Percentiles rank a stretch among this genome's conserved stretches.
Conservation (phyloP, 1,140 invertebrate species). For the Dendroctonus ponderosae region DNA sequence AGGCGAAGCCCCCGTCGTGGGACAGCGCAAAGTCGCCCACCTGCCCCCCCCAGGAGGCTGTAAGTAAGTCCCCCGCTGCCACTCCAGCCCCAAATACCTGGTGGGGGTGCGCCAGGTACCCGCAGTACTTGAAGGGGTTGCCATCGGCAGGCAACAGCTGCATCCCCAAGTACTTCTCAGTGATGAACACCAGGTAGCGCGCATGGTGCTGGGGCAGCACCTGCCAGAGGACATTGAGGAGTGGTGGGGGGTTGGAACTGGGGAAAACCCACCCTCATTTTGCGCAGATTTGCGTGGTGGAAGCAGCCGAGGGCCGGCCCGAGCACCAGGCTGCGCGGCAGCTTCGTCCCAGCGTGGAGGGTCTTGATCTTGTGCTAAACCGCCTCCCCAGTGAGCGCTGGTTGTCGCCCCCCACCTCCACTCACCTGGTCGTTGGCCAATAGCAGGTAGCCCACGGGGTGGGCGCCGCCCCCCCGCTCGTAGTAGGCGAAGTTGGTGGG, state of each 20-base stretch:
- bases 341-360: conserved; percentile 61
- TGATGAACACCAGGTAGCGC: conserved; percentile 63
- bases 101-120: conserved; percentile 63
- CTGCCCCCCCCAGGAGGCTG: too few relatives aligned
- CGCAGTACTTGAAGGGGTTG: conserved; percentile 69
- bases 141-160: conserved; percentile 68
- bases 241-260: background rate
- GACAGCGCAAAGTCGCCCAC: conserved; percentile 49
- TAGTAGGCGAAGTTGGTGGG: conserved; percentile 57
- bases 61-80: background rate
- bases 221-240: conserved; percentile 36
- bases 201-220: conserved; percentile 43
- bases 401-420: background rate
- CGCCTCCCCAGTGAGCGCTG: background rate
- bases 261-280: conserved; percentile 53
- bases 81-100: conserved; percentile 47
- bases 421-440: conserved; percentile 42
- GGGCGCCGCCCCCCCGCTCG: conserved; percentile 33
- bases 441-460: conserved; percentile 37
- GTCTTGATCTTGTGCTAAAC: conserved; percentile 68
- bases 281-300: conserved; percentile 53
- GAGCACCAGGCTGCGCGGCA: conserved; percentile 62
- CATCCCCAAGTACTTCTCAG: conserved; percentile 65
- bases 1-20: conserved; percentile 54
- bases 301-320: conserved; percentile 62